Evolutionary conservation across 2,888 invertebrate species (phyloP), one percentile per base, ranked within the genome.

Genomic region (Tetragnatha montana): DNA sequence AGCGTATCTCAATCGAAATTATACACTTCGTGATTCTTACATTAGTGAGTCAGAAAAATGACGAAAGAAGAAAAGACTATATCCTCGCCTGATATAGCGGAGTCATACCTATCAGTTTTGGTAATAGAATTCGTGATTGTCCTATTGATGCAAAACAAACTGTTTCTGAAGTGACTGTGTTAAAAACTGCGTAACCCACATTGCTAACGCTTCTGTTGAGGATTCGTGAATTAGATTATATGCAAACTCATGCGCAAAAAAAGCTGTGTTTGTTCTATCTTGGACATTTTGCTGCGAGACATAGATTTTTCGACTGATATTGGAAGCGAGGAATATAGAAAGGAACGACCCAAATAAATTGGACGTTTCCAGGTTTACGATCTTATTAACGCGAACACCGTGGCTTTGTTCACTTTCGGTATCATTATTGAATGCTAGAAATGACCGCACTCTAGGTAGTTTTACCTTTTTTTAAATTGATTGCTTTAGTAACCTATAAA

Each of bases 91-190:
- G 49, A 76, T 76, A 76, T 76, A 76, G 76, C 12, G 22, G 19
- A 80, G 19, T n/a, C 69, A 69, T 69, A 14, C 73, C 51, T 71
- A 74, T 51, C 82, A 4, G 82, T 73, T 71, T 73, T 21, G 2
- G 14, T 51, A 51, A 82, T 82, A 51, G 82, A 82, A 82, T 73
- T 82, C 82, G 82, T 82, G 82, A 82, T 74, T 51, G 73, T 35
- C 73, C 50, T 6, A 0, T 12, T 51, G n/a, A 73, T 51, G 22
- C 50, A 35, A 22, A 78, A 73, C 50, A 60, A 73, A 70, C 73
- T 7, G 17, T 12, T 51, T n/a, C 35, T 35, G 49, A 81, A 50
- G 17, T 19, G n/a, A 17, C 14, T 8, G 10, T 17, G 50, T 49
- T 70, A 71, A 60, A 70, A 21, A 17, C 73, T 35, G 35, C 12